These are phyloP conservation scores for Lepisosteus oculatus DNA, from an alignment of 2,113 vertebrate species.

Conservation along the genomic window DNA sequence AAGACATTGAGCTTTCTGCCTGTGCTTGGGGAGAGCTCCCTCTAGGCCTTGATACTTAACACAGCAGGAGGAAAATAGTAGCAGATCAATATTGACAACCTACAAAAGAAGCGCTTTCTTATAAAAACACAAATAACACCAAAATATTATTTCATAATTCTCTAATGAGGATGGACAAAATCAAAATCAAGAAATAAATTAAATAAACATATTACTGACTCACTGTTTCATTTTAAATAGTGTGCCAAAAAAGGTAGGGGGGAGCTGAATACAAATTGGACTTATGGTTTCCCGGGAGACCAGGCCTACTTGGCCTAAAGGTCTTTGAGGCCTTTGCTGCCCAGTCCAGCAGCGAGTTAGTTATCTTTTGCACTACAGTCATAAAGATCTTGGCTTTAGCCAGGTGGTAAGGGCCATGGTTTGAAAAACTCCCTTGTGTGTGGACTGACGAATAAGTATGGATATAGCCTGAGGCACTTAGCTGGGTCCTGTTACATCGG, in stretches of 20 bases:
- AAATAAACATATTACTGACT: not conserved
- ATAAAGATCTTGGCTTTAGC: conserved; percentile 35
- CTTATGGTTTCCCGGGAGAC: conserved; percentile 3
- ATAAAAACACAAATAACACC: not conserved
- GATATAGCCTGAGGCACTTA: conserved; percentile 55
- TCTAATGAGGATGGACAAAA: too few species aligned
- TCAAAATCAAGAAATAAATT: not conserved
- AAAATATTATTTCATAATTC: not conserved
- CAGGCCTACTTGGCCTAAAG: not conserved
- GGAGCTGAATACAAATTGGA: not conserved
- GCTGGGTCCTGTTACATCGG: conserved; percentile 40
- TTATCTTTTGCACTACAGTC: conserved; percentile 32
- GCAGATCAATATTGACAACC: not conserved
- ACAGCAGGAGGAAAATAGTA: conserved; percentile 40
- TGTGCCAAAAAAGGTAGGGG: not conserved
- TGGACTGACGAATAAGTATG: conserved; percentile 55
- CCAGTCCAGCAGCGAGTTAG: conserved; percentile 26
- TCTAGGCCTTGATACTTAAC: conserved; percentile 51
- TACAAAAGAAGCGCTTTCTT: not conserved
- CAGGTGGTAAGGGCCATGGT: conserved; percentile 42
- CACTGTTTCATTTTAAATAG: conserved; percentile 3
- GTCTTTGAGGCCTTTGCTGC: conserved; percentile 5
- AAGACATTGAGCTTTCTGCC: not conserved
- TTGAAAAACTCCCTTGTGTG: conserved; percentile 42
- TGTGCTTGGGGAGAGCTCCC: conserved; percentile 56